A percentile compares a stretch with the other conserved stretches of the same genome.
Conservation (phyloP, 2,797 vertebrate genomes). For the Sebastes hubbsi region DNA sequence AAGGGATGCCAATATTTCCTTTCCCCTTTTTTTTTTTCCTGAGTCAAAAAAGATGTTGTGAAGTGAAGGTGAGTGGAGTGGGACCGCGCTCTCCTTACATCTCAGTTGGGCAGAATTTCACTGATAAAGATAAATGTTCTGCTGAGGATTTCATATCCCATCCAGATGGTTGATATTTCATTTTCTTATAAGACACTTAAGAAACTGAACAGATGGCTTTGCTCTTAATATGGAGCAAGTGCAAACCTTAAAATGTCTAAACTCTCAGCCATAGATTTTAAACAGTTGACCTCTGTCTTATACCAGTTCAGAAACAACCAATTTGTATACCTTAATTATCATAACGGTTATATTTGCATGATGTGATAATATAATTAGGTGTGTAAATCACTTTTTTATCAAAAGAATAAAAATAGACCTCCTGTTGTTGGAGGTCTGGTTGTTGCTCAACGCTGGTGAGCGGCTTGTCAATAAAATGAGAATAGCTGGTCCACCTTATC, state of each 20-base stretch:
- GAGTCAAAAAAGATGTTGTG: not conserved
- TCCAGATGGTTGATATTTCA: slow-evolving; percentile 60
- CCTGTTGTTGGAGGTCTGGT: no score
- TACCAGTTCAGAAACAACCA: not conserved
- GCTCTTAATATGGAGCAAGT: slow-evolving; percentile 27
- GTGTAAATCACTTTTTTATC: no score
- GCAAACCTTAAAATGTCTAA: slow-evolving; percentile 23
- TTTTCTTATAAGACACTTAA: slow-evolving; percentile 46
- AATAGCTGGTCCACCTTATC: no score
- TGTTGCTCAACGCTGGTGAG: no score
- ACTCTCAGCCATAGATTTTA: slow-evolving; percentile 8
- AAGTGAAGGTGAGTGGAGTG: not conserved
- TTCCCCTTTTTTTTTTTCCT: not conserved
- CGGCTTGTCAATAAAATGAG: no score
- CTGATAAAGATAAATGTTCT: slow-evolving; percentile 57
- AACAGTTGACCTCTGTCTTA: slow-evolving; percentile 6
- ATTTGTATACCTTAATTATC: not conserved
- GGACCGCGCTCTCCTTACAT: not conserved
- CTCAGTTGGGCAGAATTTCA: not conserved
- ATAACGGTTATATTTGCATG: not conserved
- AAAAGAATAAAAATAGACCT: no score
- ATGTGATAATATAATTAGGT: not conserved
- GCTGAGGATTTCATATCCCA: slow-evolving; percentile 35
- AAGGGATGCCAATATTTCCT: not conserved
- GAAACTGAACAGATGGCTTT: slow-evolving; percentile 52